Percentiles rank a stretch among this genome's conserved stretches.
Evolutionary conservation across 1,140 invertebrate species (phyloP).

Genomic region (Diploscapter pachys): DNA sequence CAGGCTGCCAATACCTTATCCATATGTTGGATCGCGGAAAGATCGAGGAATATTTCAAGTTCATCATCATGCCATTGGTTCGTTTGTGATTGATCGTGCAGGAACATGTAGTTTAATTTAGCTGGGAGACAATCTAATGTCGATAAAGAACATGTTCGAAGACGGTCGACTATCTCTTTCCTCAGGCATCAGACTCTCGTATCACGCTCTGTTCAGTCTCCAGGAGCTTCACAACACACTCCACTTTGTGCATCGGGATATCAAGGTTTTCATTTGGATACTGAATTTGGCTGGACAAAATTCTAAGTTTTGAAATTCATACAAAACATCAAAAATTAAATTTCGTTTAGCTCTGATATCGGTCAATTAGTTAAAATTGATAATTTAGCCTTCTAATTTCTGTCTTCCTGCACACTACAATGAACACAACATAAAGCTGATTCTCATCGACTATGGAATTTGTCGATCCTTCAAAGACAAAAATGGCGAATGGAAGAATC

Average conservation of each 20-base stretch:
- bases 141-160: constrained; percentile 50
- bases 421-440: constrained; percentile 36
- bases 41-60: constrained; percentile 58
- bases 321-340: no score
- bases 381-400: constrained; percentile 55
- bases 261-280: constrained; percentile 37
- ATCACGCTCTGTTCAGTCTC: constrained; percentile 46
- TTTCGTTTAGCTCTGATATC: neutral
- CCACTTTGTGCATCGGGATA: constrained; percentile 52
- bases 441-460: constrained; percentile 53
- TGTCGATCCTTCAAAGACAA: constrained; percentile 47
- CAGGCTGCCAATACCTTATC: constrained; percentile 39
- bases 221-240: constrained; percentile 48
- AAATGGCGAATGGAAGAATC: constrained; percentile 50
- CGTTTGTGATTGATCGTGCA: neutral
- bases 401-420: constrained; percentile 31
- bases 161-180: constrained; percentile 54
- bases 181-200: constrained; percentile 46
- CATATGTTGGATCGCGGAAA: constrained; percentile 54
- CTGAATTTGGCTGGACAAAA: no score
- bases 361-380: neutral
- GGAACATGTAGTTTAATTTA: constrained; percentile 25
- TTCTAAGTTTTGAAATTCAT: no score
- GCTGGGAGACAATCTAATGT: constrained; percentile 53
- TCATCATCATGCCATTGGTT: constrained; percentile 55